Conservation (phyloP, 2,113 vertebrate species). For the Tenebrosternarchus preto region DNA sequence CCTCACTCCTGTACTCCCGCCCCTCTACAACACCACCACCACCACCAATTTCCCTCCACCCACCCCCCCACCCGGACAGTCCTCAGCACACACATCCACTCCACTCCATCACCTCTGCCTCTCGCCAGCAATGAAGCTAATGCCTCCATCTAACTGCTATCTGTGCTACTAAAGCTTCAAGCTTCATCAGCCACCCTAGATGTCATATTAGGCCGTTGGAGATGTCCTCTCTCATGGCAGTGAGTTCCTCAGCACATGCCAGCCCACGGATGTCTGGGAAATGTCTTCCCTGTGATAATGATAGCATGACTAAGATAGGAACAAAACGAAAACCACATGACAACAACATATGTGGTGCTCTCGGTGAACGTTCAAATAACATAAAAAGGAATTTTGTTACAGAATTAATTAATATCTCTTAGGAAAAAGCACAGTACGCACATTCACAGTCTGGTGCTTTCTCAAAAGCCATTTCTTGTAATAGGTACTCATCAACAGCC, state of each 20-base stretch:
- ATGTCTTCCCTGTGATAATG: not conserved
- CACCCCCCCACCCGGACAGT: not conserved
- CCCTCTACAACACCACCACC: not conserved
- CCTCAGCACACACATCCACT: not conserved
- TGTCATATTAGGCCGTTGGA: not conserved
- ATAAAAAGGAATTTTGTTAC: slow-evolving; percentile 27
- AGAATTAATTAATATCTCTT: slow-evolving; percentile 35
- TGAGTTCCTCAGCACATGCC: not conserved
- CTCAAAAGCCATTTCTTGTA: slow-evolving; percentile 35
- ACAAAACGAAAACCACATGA: no score
- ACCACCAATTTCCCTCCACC: not conserved
- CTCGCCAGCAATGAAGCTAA: slow-evolving; percentile 40
- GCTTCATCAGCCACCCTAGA: slow-evolving; percentile 20
- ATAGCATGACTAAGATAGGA: not conserved
- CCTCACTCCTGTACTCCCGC: not conserved
- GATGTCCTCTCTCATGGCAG: not conserved
- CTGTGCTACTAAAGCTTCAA: slow-evolving; percentile 21
- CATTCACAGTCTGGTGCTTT: slow-evolving; percentile 19
- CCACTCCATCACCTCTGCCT: slow-evolving; percentile 22
- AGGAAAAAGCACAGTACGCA: not conserved
- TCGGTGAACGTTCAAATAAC: slow-evolving; percentile 24
- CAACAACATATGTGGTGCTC: not conserved
- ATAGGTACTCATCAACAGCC: slow-evolving; percentile 34
- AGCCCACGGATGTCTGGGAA: not conserved
- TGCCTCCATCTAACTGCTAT: slow-evolving; percentile 24